A percentile compares a stretch with the other conserved stretches of the same genome.
These are phyloP conservation scores for Zaprionus lachaisei DNA, from an alignment of 1,140 invertebrate genomes.

Conservation along the genomic window DNA sequence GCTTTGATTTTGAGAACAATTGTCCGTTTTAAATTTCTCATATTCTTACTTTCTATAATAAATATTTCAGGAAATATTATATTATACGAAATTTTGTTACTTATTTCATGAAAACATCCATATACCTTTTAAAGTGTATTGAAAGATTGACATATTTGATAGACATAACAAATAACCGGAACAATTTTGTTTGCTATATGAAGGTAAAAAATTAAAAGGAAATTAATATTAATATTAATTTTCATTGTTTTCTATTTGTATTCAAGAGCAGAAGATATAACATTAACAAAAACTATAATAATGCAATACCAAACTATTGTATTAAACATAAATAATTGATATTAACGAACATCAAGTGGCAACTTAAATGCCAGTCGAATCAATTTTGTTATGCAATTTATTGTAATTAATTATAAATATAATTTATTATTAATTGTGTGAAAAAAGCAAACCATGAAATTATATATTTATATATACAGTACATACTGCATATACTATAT, in stretches of 20 bases:
- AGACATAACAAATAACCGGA: constrained; percentile 15
- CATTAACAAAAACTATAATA: constrained; percentile 30
- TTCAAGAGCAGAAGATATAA: constrained; percentile 19
- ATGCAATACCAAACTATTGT: constrained; percentile 39
- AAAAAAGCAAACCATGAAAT: constrained; percentile 36
- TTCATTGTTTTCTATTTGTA: constrained; percentile 60
- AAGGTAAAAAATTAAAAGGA: constrained; percentile 8
- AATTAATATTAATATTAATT: constrained; percentile 49
- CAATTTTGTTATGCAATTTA: constrained; percentile 71
- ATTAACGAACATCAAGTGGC: constrained; percentile 33
- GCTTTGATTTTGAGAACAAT: neutral
- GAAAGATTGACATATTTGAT: neutral
- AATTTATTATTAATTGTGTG: constrained; percentile 64
- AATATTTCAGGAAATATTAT: constrained; percentile 1
- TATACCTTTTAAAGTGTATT: constrained; percentile 6
- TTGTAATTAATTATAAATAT: constrained; percentile 73
- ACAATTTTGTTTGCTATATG: constrained; percentile 9
- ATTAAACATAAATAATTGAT: constrained; percentile 53
- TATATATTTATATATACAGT: constrained; percentile 36
- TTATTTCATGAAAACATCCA: neutral
- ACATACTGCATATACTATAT: constrained; percentile 18
- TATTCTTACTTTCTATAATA: neutral
- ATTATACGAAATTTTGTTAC: neutral
- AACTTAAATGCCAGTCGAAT: constrained; percentile 44
- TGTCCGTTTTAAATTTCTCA: neutral